Percentiles rank a stretch among this genome's conserved stretches.
These are phyloP conservation scores for Rhinoderma darwinii DNA, from an alignment of 2,113 vertebrate genomes.

Conservation along the genomic window DNA sequence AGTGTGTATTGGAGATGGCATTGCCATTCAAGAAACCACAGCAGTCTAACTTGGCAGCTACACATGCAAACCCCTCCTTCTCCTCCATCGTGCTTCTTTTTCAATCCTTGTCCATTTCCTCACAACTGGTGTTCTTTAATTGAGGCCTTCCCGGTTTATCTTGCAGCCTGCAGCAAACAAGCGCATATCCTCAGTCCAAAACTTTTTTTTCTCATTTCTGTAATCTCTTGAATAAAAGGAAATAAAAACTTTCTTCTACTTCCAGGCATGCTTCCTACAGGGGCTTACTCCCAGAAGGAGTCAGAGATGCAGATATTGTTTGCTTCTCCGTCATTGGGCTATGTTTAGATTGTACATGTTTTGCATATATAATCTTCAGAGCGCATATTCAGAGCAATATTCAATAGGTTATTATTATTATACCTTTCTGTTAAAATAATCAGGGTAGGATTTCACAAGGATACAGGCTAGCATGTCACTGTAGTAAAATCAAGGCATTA, in stretches of 20 bases:
- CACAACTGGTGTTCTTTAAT: slow-evolving; percentile 52
- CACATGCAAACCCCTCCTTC: slow-evolving; percentile 35
- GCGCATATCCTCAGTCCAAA: slow-evolving; percentile 13
- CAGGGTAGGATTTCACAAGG: too few species aligned
- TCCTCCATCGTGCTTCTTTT: slow-evolving; percentile 31
- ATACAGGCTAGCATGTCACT: too few species aligned
- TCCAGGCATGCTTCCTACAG: slow-evolving; percentile 28
- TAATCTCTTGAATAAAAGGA: slow-evolving; percentile 48
- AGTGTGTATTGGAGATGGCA: slow-evolving; percentile 39
- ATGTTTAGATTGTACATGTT: background rate
- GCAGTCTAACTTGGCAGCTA: slow-evolving; percentile 50
- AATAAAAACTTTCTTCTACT: slow-evolving; percentile 46
- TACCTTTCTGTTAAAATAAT: too few species aligned
- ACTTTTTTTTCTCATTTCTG: slow-evolving; percentile 46
- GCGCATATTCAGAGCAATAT: slow-evolving; percentile 1
- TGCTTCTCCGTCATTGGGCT: background rate
- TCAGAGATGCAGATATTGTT: slow-evolving; percentile 7
- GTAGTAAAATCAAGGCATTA: too few species aligned
- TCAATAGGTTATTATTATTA: too few species aligned
- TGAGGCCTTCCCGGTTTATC: slow-evolving; percentile 49
- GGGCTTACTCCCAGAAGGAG: slow-evolving; percentile 34
- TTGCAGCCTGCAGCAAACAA: slow-evolving; percentile 54
- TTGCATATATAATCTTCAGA: background rate
- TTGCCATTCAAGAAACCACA: slow-evolving; percentile 46
- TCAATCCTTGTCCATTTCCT: slow-evolving; percentile 50